Base-by-base conservation (phyloP, 2,888 invertebrate genomes). In the Diarsia brunnea region DNA sequence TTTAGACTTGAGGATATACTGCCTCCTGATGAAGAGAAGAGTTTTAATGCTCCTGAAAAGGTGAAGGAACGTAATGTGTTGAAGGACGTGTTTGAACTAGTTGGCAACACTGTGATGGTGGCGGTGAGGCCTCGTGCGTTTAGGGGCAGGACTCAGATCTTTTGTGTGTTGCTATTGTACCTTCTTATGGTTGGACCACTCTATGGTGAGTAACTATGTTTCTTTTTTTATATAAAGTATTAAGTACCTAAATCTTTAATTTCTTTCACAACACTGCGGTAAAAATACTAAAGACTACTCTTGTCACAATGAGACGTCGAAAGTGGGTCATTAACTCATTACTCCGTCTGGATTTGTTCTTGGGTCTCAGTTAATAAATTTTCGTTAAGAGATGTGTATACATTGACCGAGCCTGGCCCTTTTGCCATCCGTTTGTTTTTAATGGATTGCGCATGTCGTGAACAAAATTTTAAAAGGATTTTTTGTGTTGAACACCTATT, bases 161-260 rank as follows among this genome's bases (percentile, higher is more conserved):
- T 95, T 80, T 90, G 93, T 78, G 91, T 97, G n/a, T 87, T 96
- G 31, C 70, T 93, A 2, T 77, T 96, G 24, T 96, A 96, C 75
- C 88, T 97, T 43, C 89, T 96, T 1, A 95, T 96, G 94, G 96
- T 96, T 55, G 97, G 97, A 88, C 97, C 97, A 47, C 90, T 96
- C 45, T 96, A 96, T 79, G 97, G 97, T 96, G 80, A 95, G 96
- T 92, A 10, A 8, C n/a, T 61, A 38, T 67, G 16, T 21, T 47
- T 47, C 14, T 47, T 4, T 47, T 53, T 49, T 63, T n/a, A 43
- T 3, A 24, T 43, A 4, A n/a, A n/a, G 16, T 0, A 16, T 10
- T 47, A 49, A 21, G 60, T 49, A n/a, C n/a, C n/a, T n/a, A 49
- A 70, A 82, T 76, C 69, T 75, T 75, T 55, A 53, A 72, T 63